Conservation (phyloP, 2,113 vertebrate genomes). For the Sardina pilchardus region DNA sequence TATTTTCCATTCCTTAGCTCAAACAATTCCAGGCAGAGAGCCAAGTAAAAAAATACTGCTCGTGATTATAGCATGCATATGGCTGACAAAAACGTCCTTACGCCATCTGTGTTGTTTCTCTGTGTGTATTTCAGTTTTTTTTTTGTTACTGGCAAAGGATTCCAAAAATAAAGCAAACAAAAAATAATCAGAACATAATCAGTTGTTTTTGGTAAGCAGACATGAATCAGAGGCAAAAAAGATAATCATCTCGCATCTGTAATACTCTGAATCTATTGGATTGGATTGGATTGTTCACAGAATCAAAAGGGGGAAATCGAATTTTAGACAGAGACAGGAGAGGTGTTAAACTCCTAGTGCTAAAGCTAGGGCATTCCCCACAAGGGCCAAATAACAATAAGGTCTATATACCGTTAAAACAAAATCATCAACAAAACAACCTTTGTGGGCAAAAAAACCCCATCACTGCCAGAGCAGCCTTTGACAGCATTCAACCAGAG, state of each 20-base stretch:
- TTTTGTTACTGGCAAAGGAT: conserved; percentile 30
- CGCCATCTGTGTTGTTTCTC: conserved; percentile 46
- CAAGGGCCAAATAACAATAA: no score
- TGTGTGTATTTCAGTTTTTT: neutral
- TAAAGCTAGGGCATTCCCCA: no score
- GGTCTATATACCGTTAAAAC: no score
- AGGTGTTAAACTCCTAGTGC: no score
- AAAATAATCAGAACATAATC: conserved; percentile 35
- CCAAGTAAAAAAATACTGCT: conserved; percentile 48
- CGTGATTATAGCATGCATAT: conserved; percentile 45
- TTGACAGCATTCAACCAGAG: no score
- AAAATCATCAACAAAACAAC: no score
- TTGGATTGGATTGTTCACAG: conserved; percentile 22
- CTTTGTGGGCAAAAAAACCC: no score
- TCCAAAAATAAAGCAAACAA: conserved; percentile 32
- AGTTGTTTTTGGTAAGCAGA: conserved; percentile 17
- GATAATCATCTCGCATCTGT: conserved; percentile 35
- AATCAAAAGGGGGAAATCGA: conserved; percentile 10
- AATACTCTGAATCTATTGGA: conserved; percentile 8
- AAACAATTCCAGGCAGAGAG: conserved; percentile 41
- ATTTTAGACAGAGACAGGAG: no score
- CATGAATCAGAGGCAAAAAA: conserved; percentile 24
- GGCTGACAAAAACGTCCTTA: conserved; percentile 41
- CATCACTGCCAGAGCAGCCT: no score
- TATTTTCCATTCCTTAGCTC: conserved; percentile 41